phyloP scores from a whole-genome alignment of 2,888 invertebrate genomes.

The Lutraria lutraria region DNA sequence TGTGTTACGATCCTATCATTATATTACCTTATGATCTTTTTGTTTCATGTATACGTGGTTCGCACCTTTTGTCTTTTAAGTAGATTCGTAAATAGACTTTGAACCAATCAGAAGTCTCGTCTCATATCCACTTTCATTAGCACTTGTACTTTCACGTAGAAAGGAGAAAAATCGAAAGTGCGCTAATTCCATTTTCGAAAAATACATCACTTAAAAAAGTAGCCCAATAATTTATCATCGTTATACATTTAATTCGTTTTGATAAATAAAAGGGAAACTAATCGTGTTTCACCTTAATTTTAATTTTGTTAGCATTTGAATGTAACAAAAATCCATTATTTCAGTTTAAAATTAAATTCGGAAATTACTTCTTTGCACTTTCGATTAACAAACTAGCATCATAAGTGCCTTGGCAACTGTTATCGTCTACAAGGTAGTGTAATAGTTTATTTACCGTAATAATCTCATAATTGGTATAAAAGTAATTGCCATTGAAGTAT shows the following conservation, averaged over 20 bases:
- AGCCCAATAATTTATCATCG: not conserved
- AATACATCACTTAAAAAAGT: not conserved
- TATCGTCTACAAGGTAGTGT: conserved; percentile 40
- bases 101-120: not conserved
- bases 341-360: conserved; percentile 33
- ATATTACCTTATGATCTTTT: not conserved
- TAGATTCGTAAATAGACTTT: not conserved
- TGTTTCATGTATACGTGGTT: not conserved
- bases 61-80: not conserved
- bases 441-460: not conserved
- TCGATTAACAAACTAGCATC: conserved; percentile 66
- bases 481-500: not conserved
- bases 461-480: not conserved
- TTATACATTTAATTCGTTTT: not conserved
- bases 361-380: conserved; percentile 31
- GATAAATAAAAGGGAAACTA: not conserved
- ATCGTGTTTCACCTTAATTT: too few relatives aligned
- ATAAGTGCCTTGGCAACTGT: conserved; percentile 73
- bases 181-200: conserved; percentile 14
- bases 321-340: not conserved
- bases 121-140: not conserved
- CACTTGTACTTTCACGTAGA: conserved; percentile 39
- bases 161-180: conserved; percentile 57
- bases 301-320: too few relatives aligned
- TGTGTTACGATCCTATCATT: too few relatives aligned